Base-by-base conservation (phyloP, 2,888 invertebrate species). In the Carterocephalus palaemon region DNA sequence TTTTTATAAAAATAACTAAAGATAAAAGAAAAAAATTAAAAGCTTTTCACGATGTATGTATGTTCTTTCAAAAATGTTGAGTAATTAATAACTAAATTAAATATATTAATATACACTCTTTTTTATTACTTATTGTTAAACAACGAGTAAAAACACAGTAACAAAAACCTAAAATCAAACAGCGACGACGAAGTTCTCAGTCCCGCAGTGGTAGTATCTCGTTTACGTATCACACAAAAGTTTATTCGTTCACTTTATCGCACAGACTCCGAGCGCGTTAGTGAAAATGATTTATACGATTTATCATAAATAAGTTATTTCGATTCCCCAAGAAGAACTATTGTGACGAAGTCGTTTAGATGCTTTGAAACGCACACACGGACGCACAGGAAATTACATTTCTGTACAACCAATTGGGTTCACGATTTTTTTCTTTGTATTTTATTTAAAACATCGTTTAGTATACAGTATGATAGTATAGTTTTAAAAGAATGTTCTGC, bases 281-380 rank as follows among this genome's bases (percentile, higher is more conserved):
- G 71, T 59, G 66, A 76, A 81, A 81, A 85, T 86, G 84, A 86
- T 85, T 84, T 86, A 86, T 85, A 76, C 67, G 71, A 74, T 78
- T 84, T 84, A 82, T 84, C 80, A 83, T 85, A 85, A 85, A 85
- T 84, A 85, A 81, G 67, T 82, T 82, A 82, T 76, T 71, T 66
- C 62, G 68, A 72, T 64, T 75, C 71, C 69, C 75, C 75, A 76
- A 70, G 57, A 64, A 67, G 65, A 79, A 80, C 79, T 79, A 75
- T 78, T 72, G 50, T 54, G 43, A 41, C 10, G 42, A 34, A 33
- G 20, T 20, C 26, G 15, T 34, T 33, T 17, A 28, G 24, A 45
- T 32, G 24, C 19, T 16, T 6, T 41, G 23, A 16, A 38, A 38
- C 17, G 24, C 15, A 19, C 19, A 31, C 31, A 24, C 38, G 37